Conservation (phyloP, 2,888 invertebrate genomes). For the Homarus gammarus region DNA sequence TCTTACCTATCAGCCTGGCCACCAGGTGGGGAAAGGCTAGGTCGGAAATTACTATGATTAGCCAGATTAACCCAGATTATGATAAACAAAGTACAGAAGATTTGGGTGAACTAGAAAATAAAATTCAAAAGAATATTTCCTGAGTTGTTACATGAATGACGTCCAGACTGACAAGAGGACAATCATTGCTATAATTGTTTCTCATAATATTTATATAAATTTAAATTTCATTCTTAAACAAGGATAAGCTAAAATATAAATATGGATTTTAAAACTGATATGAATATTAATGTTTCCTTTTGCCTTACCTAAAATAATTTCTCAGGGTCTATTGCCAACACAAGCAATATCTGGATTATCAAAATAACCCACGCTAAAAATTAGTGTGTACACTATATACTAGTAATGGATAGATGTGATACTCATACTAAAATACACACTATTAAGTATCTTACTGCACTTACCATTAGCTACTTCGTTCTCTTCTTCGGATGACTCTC, state of each 20-base stretch:
- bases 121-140: conserved; percentile 22
- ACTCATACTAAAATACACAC: neutral
- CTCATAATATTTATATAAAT: neutral
- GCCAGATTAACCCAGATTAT: conserved; percentile 41
- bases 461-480: conserved; percentile 78
- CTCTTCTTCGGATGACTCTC: conserved; percentile 86
- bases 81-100: no score
- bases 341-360: neutral
- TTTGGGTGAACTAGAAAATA: neutral
- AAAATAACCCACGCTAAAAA: neutral
- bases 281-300: no score
- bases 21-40: conserved; percentile 75
- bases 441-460: conserved; percentile 3
- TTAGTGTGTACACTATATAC: neutral
- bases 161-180: neutral
- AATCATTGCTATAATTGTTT: neutral
- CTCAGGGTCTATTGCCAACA: neutral
- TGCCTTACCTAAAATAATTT: no score
- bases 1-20: conserved; percentile 74
- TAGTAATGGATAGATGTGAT: neutral
- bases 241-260: no score
- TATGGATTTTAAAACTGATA: no score
- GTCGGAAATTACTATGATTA: conserved; percentile 58
- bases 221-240: neutral
- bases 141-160: neutral